Evolutionary conservation across 2,113 vertebrate species (phyloP).

Genomic region (Parus major): DNA sequence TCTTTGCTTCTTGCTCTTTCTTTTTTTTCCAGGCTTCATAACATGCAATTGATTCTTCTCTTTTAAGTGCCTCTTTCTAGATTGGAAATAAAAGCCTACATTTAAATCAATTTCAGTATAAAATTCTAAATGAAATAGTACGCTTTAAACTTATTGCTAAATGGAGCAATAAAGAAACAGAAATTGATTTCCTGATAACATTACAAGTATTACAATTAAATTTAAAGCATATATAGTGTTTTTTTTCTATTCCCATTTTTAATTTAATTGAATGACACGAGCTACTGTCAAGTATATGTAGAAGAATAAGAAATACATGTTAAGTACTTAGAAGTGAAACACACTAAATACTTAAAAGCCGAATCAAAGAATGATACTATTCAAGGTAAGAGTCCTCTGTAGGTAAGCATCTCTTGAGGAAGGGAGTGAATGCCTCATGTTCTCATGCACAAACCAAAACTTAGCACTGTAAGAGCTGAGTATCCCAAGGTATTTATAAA

Average conservation of each 20-base stretch:
- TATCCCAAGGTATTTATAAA: background rate
- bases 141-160: background rate
- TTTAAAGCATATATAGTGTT: accelerated
- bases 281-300: background rate
- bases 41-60: conserved; percentile 82
- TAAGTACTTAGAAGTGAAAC: background rate
- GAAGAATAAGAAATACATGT: background rate
- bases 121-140: background rate
- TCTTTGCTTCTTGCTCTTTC: conserved; percentile 81
- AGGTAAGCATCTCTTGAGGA: background rate
- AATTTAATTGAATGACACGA: background rate
- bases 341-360: background rate
- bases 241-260: background rate
- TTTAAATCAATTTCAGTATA: background rate
- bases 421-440: background rate
- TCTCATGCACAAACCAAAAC: background rate
- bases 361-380: background rate
- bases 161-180: background rate
- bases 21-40: conserved; percentile 91
- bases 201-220: background rate
- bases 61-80: conserved; percentile 77
- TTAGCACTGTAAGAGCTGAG: background rate
- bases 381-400: background rate
- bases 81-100: background rate
- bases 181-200: background rate